These are phyloP conservation scores for Fulmarus glacialis DNA, from an alignment of 2,113 vertebrate species.

Conservation along the genomic window DNA sequence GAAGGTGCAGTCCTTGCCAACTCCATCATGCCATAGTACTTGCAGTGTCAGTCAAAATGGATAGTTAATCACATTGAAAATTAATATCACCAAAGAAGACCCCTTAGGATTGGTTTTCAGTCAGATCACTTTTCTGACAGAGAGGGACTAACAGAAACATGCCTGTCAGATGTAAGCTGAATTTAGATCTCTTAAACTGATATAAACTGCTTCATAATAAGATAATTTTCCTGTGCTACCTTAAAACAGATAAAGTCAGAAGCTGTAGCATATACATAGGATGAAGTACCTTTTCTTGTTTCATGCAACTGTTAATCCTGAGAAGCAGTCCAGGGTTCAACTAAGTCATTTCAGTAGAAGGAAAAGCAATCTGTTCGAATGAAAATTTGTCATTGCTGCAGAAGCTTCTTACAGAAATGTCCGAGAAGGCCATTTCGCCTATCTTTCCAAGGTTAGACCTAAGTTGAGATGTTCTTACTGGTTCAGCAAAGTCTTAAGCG, in stretches of 20 bases:
- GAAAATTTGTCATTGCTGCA: background rate
- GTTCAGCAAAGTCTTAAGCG: slow-evolving; percentile 16
- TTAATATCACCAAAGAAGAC: background rate
- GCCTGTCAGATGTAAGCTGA: background rate
- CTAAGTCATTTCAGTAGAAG: slow-evolving; percentile 23
- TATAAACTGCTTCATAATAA: background rate
- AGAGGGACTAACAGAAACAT: background rate
- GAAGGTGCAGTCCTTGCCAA: background rate
- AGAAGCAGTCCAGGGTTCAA: slow-evolving; percentile 34
- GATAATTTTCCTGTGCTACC: background rate
- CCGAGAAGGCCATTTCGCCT: background rate
- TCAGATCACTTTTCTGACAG: background rate
- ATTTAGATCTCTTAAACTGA: background rate
- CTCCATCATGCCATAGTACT: background rate
- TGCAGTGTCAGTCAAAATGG: background rate
- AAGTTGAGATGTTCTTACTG: background rate
- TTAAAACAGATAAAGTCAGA: background rate
- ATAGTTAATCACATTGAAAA: background rate
- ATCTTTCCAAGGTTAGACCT: background rate
- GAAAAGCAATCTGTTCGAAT: slow-evolving; percentile 30
- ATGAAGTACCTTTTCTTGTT: slow-evolving; percentile 22
- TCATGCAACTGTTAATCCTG: background rate
- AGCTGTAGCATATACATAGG: background rate
- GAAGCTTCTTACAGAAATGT: background rate
- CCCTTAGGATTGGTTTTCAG: background rate